Evolutionary conservation across 2,113 vertebrate genomes (phyloP).

Genomic region (Pedionomus torquatus): DNA sequence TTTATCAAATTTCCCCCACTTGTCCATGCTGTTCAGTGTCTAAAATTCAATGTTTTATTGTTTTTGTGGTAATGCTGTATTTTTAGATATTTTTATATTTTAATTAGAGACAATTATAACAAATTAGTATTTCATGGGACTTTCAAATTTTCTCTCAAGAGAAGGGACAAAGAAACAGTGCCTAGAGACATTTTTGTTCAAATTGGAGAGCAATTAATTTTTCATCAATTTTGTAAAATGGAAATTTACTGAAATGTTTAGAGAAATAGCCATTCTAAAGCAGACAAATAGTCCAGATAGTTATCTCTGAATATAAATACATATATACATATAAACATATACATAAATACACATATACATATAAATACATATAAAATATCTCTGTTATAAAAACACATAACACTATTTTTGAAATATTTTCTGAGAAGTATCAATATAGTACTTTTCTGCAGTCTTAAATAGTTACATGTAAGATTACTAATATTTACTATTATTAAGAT

Average conservation of each 20-base stretch:
- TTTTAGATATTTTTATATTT: background rate
- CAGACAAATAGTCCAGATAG: background rate
- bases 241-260: background rate
- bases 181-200: background rate
- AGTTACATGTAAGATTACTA: background rate
- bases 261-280: background rate
- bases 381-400: too few species aligned
- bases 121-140: background rate
- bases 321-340: too few species aligned
- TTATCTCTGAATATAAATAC: background rate
- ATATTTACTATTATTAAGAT: background rate
- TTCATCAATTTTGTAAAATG: background rate
- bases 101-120: background rate
- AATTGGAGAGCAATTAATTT: background rate
- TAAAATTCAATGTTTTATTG: background rate
- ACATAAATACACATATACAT: too few species aligned
- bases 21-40: background rate
- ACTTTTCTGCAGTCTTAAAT: background rate
- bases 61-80: background rate
- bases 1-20: background rate
- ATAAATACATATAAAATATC: too few species aligned
- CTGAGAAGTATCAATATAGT: background rate
- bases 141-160: background rate
- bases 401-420: background rate
- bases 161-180: background rate